These are phyloP conservation scores for Steatocranus sp. DNA, from an alignment of 2,797 vertebrate species.

Conservation along the genomic window DNA sequence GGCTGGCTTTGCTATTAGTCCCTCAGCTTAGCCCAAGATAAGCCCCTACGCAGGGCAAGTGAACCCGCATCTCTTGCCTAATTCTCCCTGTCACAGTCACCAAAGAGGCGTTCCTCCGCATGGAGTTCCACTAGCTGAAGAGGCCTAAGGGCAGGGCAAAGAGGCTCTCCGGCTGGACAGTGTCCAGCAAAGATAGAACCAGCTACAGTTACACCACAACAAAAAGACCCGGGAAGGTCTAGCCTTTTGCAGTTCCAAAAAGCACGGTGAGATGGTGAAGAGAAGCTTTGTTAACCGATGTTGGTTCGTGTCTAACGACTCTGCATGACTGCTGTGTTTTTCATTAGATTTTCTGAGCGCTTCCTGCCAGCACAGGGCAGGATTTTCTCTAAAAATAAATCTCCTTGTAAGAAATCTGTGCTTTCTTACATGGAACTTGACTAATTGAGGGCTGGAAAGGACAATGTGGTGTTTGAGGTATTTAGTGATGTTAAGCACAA, in stretches of 20 bases:
- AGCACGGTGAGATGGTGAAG: slow-evolving; percentile 1
- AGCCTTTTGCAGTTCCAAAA: slow-evolving; percentile 34
- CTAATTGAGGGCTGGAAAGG: slow-evolving; percentile 57
- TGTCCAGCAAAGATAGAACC: slow-evolving; percentile 56
- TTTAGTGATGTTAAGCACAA: slow-evolving; percentile 75
- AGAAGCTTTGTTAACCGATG: slow-evolving; percentile 42
- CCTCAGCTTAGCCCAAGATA: slow-evolving; percentile 84
- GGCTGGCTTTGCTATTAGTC: slow-evolving; percentile 79
- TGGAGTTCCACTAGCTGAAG: slow-evolving; percentile 75
- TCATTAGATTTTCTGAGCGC: slow-evolving; percentile 51
- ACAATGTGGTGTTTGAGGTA: slow-evolving; percentile 69
- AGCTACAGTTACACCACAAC: slow-evolving; percentile 18
- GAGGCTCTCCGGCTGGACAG: slow-evolving; percentile 70
- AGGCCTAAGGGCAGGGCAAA: slow-evolving; percentile 81
- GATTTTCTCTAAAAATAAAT: slow-evolving; percentile 54
- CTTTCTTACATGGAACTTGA: slow-evolving; percentile 36
- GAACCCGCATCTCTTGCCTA: slow-evolving; percentile 79
- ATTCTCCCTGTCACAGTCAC: slow-evolving; percentile 84
- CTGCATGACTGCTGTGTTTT: slow-evolving; percentile 53
- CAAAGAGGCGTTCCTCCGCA: slow-evolving; percentile 78
- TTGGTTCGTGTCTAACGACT: slow-evolving; percentile 40
- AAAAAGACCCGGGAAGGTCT: background rate
- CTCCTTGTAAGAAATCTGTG: slow-evolving; percentile 33
- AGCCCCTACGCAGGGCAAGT: slow-evolving; percentile 80
- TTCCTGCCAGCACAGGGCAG: slow-evolving; percentile 39